Evolutionary conservation across 2,113 vertebrate genomes (phyloP).

Genomic region (Peucedramus taeniatus): DNA sequence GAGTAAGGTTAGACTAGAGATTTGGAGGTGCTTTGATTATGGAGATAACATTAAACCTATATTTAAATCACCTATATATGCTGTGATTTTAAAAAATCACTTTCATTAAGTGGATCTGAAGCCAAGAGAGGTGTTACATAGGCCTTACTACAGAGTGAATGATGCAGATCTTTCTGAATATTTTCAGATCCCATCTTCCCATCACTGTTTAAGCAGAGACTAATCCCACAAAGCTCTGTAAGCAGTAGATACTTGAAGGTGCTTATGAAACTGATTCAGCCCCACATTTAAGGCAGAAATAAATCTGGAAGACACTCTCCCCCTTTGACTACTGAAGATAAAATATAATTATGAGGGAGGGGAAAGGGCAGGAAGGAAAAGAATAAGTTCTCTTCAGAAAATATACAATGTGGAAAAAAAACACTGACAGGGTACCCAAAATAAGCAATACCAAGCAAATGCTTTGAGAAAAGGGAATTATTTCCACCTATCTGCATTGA

Average conservation of each 20-base stretch:
- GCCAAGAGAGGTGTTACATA: not conserved
- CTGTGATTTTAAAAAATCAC: not conserved
- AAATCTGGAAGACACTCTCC: not conserved
- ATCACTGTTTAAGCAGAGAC: not conserved
- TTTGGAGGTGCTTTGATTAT: not conserved
- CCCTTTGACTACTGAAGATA: not conserved
- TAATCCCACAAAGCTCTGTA: not conserved
- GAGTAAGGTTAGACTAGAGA: not conserved
- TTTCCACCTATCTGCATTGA: not conserved
- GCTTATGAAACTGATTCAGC: not conserved
- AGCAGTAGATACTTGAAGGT: not conserved
- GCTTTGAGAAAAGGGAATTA: not conserved
- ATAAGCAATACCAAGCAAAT: not conserved
- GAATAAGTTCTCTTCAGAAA: not conserved
- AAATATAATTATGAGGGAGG: not conserved
- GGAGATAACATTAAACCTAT: not conserved
- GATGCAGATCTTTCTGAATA: not conserved
- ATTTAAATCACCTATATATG: not conserved
- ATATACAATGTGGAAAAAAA: not conserved
- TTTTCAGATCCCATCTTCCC: not conserved
- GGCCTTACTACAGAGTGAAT: not conserved
- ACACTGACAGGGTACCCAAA: not conserved
- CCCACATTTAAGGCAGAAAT: not conserved
- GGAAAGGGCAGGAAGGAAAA: not conserved
- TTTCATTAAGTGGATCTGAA: not conserved